Evolutionary conservation across 2,113 vertebrate genomes (phyloP).

Genomic region (Lepus europaeus): DNA sequence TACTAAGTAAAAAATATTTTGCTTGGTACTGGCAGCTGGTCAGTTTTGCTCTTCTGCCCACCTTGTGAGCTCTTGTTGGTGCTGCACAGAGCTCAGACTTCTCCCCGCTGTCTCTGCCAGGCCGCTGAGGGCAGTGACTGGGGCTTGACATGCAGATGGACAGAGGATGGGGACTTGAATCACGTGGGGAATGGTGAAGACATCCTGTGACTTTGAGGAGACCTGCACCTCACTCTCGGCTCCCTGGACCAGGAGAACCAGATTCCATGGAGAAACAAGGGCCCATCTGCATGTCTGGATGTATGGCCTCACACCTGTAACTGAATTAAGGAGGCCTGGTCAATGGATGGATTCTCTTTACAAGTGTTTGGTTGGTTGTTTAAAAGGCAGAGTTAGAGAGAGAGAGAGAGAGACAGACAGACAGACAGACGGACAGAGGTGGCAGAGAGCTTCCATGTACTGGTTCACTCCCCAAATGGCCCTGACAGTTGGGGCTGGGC

Average conservation of each 20-base stretch:
- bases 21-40: neutral
- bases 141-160: neutral
- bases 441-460: too few species aligned
- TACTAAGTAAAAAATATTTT: neutral
- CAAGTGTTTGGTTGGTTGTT: too few species aligned
- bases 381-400: too few species aligned
- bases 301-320: too few species aligned
- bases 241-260: neutral
- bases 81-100: too few species aligned
- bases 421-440: too few species aligned
- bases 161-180: neutral
- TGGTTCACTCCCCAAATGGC: too few species aligned
- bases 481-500: too few species aligned
- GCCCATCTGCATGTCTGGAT: neutral
- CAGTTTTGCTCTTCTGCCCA: neutral
- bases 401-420: too few species aligned
- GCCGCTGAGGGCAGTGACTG: neutral
- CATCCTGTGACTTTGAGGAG: neutral
- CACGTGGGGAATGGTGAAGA: accelerated
- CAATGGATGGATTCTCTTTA: too few species aligned
- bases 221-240: neutral
- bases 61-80: neutral
- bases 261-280: neutral
- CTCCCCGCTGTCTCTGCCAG: neutral
- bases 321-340: neutral